Evolutionary conservation across 2,888 invertebrate genomes (phyloP).

Genomic region (Brachypalpus laphriformis): DNA sequence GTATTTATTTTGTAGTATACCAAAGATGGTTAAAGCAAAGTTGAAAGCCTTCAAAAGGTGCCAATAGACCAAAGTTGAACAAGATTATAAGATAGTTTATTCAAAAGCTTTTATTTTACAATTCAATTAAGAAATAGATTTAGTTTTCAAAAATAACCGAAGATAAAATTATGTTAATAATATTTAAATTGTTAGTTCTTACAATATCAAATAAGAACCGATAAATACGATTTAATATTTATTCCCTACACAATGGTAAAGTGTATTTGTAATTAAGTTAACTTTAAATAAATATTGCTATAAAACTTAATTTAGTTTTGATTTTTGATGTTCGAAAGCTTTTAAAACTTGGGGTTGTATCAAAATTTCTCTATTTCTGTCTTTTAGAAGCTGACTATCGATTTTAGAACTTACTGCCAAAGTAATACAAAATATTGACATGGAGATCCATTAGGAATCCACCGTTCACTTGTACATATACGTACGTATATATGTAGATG

Average conservation of each 20-base stretch:
- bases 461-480: too few relatives aligned
- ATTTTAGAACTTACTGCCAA: too few relatives aligned
- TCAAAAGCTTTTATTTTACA: not conserved
- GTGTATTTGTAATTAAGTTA: constrained; percentile 8
- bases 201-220: not conserved
- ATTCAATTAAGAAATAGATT: constrained; percentile 7
- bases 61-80: constrained; percentile 57
- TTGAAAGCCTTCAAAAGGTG: constrained; percentile 40
- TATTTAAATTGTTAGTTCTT: not conserved
- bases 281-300: constrained; percentile 16
- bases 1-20: constrained; percentile 51
- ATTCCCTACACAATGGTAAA: not conserved
- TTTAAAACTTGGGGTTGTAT: too few relatives aligned
- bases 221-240: constrained; percentile 18
- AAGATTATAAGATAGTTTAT: constrained; percentile 15
- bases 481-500: too few relatives aligned
- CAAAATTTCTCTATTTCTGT: too few relatives aligned
- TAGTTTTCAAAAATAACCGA: not conserved
- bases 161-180: not conserved
- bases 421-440: too few relatives aligned
- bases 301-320: not conserved
- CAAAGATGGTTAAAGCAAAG: constrained; percentile 59
- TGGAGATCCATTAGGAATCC: too few relatives aligned
- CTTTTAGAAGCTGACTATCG: too few relatives aligned
- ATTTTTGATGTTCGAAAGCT: too few relatives aligned